Base-by-base conservation (phyloP, 1,140 invertebrate genomes). In the Dryas iulia region DNA sequence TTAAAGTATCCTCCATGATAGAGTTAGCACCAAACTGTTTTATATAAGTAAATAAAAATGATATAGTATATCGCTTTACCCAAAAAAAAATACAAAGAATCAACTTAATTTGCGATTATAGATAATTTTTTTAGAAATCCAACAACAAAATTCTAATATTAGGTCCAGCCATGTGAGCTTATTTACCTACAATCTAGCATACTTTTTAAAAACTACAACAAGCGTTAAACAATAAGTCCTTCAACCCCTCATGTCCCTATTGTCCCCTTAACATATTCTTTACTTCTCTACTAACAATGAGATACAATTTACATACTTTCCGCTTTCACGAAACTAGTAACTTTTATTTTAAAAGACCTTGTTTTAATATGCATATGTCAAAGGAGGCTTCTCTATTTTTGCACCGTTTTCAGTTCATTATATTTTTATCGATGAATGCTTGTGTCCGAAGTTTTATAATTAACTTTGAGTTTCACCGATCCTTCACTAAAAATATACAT, bases 181-280 rank as follows among this genome's bases (percentile, higher is more conserved):
- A 35, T 35, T 18, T 35, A 35, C n/a, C n/a, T n/a, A 14, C n/a
- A 35, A 14, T 35, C n/a, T 35, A 35, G 18, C 14, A 21, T 10
- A 47, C 35, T 10, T 47, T 47, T 47, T 8, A 47, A 47, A n/a
- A 52, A 62, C 30, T 61, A 14, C 25, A 60, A 60, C n/a, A 30
- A 21, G 59, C 35, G 52, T 62, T 62, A 62, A 62, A 62, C 59
- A 62, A 62, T 53, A 62, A 53, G 59, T 47, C 39, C 28, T 47
- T 52, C 47, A 47, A 21, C 24, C 39, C 25, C 39, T 62, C 30
- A 30, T 18, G 58, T 52, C 18, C 12, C 39, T 52, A 53, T 62
- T 62, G 59, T 62, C 39, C 39, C 35, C 39, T 62, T 47, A 47
- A 47, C 18, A 47, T 47, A 52, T 52, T 62, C 35, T 62, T 62